A percentile compares a stretch with the other conserved stretches of the same genome.
phyloP scores from a whole-genome alignment of 92 coral and sea anemone genomes.

The Phenganax stokvisi region DNA sequence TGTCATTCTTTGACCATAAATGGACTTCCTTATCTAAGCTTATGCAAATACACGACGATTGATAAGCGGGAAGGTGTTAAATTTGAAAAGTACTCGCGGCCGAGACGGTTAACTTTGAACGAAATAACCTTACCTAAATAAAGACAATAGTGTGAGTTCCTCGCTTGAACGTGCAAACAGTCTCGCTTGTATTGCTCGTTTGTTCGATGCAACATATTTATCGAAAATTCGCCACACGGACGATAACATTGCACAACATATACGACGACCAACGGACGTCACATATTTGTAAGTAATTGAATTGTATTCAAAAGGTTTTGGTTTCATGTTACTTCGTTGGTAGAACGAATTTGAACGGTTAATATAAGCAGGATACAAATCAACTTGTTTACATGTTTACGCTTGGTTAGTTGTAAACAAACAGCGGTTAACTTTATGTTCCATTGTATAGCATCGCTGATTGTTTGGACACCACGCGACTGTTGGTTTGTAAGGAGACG shows the following conservation, averaged over 20 bases:
- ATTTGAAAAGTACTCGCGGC: background rate
- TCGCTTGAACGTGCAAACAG: background rate
- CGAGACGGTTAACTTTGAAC: background rate
- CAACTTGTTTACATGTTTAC: background rate
- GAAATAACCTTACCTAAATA: constrained; percentile 24
- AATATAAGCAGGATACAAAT: too few relatives aligned
- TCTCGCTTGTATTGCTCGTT: too few relatives aligned
- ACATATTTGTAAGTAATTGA: background rate
- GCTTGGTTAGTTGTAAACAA: background rate
- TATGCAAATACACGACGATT: constrained; percentile 28
- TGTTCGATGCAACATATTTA: too few relatives aligned
- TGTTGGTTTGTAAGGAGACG: background rate
- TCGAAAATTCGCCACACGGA: too few relatives aligned
- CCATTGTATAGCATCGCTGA: background rate
- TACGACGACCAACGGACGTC: background rate
- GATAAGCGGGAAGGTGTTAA: constrained; percentile 11
- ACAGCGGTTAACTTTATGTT: background rate
- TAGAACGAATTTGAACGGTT: background rate
- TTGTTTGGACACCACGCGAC: background rate
- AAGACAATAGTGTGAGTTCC: constrained; percentile 56
- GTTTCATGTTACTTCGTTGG: background rate
- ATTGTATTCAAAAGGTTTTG: background rate
- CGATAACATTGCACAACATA: background rate
- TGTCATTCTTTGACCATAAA: constrained; percentile 27
- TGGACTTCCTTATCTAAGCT: constrained; percentile 30